Evolutionary conservation across 1,140 invertebrate species (phyloP), one percentile per base, ranked within the genome.

Genomic region (Metaphire vulgaris): DNA sequence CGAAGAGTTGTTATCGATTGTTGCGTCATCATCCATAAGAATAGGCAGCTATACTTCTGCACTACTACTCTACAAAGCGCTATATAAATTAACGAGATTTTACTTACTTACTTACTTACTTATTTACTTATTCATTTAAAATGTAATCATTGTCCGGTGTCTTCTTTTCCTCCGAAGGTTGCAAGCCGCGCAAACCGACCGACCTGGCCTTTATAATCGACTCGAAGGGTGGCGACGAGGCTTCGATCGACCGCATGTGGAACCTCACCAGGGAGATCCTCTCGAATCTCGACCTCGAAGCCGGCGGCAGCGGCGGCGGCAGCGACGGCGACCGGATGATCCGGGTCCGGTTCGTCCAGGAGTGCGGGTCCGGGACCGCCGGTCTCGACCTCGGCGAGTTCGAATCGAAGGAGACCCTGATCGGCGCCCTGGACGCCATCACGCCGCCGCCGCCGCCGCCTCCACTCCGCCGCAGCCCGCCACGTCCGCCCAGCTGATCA

Each of bases 121-220:
- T n/a, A n/a, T n/a, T n/a, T n/a, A n/a, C n/a, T n/a, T n/a, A n/a
- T n/a, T n/a, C n/a, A n/a, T n/a, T n/a, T n/a, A n/a, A n/a, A n/a
- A n/a, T n/a, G n/a, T n/a, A n/a, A n/a, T n/a, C n/a, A n/a, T n/a
- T n/a, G n/a, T n/a, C n/a, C n/a, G n/a, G n/a, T n/a, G n/a, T n/a
- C n/a, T n/a, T n/a, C n/a, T n/a, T n/a, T n/a, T n/a, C n/a, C n/a
- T n/a, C n/a, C n/a, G n/a, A n/a, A 31, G 75, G 75, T 29, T 76
- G 75, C 68, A 21, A 26, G 26, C 75, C 75, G 16, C 31, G 12
- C 29, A n/a, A 26, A 26, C 33, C 56, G 1, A 30, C 56, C 12
- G 75, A 76, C 69, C 16, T 76, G 2, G 34, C 64, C 26, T 76
- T 76, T 29, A 69, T 76, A 21, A 34, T 76, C 69, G 75, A 76